phyloP scores from a whole-genome alignment of 2,888 invertebrate species.

The Bhutanitis thaidina region DNA sequence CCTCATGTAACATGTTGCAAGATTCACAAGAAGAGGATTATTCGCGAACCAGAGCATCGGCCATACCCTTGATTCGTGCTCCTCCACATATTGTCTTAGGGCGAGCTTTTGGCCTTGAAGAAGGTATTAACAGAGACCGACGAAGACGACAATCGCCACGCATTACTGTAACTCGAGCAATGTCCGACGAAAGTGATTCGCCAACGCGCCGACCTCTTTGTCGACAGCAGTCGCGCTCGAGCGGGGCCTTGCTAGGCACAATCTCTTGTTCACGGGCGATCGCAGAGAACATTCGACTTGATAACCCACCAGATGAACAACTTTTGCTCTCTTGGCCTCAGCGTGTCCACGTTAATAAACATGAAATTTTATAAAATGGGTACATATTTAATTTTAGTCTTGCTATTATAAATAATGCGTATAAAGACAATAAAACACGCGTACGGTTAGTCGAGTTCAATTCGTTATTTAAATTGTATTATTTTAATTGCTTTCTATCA shows the following conservation, averaged over 20 bases:
- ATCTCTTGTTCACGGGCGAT: constrained; percentile 71
- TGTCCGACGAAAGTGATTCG: constrained; percentile 85
- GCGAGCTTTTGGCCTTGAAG: constrained; percentile 78
- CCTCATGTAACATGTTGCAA: constrained; percentile 85
- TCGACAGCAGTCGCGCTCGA: constrained; percentile 71
- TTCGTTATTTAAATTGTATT: constrained; percentile 52
- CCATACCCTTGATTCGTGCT: constrained; percentile 72
- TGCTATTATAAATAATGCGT: constrained; percentile 21
- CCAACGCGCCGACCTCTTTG: constrained; percentile 72
- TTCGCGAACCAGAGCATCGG: constrained; percentile 52
- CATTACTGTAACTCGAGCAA: constrained; percentile 86
- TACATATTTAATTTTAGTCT: constrained; percentile 34
- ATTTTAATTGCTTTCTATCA: constrained; percentile 59
- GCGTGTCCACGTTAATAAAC: constrained; percentile 38
- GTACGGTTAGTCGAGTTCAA: constrained; percentile 58
- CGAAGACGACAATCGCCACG: constrained; percentile 81
- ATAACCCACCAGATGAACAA: constrained; percentile 67
- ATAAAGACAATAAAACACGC: constrained; percentile 61
- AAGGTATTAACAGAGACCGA: constrained; percentile 50
- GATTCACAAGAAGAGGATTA: constrained; percentile 76
- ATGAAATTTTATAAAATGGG: constrained; percentile 69
- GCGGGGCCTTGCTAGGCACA: constrained; percentile 68
- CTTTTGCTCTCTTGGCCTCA: constrained; percentile 79
- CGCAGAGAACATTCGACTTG: constrained; percentile 47
- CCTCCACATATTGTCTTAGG: constrained; percentile 82